Base-by-base conservation (phyloP, 2,888 invertebrate genomes). In the Drosophila picticornis region DNA sequence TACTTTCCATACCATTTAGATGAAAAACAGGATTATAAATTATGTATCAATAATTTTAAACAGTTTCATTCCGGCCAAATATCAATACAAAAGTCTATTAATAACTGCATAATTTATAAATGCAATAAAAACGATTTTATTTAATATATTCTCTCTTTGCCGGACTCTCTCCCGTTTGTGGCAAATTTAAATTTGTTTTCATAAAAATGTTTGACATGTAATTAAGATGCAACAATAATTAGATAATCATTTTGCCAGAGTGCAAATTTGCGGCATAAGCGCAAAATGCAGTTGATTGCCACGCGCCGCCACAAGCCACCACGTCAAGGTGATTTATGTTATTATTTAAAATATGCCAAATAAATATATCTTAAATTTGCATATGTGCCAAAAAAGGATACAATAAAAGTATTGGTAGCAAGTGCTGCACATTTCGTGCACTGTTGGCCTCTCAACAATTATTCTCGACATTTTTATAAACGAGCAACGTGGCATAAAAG, bases 161-260 rank as follows among this genome's bases (percentile, higher is more conserved):
- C 22, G 22, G 11, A 1, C 25, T 16, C 25, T 25, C 16, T 16
- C 7, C 13, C 25, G 7, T 2, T 48, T 46, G 6, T 16, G 16
- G 25, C 22, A 32, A 65, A 65, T 36, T 31, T 55, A 32, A 68
- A 66, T 77, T 78, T 69, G 29, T 52, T 57, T 58, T 13, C 67
- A 52, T 36, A 59, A 43, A 34, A 66, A 52, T 38, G 16, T 73
- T 70, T 64, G 63, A 70, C 72, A 73, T 53, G 71, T 71, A 78
- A 83, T 85, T 83, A 77, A 61, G 43, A 61, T 69, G 55, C 62
- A 51, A 13, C 73, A 69, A 69, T 74, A 87, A 85, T 85, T 82
- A 80, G 77, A 88, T 90, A 58, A 75, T 80, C 75, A 80, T 80
- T 69, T 31, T 75, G 57, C 22, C 58, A 62, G 46, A 55, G 63